A percentile compares a stretch with the other conserved stretches of the same genome.
Conservation (phyloP, 2,797 vertebrate species). For the Phrynocephalus guinanensis region DNA sequence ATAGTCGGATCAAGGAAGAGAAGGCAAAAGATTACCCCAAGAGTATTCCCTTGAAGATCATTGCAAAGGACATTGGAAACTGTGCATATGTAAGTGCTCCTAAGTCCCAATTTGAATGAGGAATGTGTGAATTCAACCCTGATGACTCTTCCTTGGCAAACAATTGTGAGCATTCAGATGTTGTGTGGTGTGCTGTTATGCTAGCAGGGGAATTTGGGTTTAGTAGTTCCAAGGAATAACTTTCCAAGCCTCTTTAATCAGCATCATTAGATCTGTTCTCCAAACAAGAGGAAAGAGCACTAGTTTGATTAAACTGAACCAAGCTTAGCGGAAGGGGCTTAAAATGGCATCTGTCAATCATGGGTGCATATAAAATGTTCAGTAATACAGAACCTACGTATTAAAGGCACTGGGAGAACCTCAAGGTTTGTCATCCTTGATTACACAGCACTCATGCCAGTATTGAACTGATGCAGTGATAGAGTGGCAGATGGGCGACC, state of each 20-base stretch:
- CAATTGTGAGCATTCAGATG: neutral
- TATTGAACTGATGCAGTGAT: conserved; percentile 48
- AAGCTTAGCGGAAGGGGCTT: conserved; percentile 16
- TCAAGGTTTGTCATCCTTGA: conserved; percentile 36
- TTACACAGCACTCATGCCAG: neutral
- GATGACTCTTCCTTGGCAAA: neutral
- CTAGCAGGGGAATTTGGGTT: neutral
- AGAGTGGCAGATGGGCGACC: conserved; percentile 52
- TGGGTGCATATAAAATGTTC: neutral
- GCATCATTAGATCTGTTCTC: neutral
- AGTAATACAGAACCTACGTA: conserved; percentile 34
- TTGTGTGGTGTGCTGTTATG: neutral
- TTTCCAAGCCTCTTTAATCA: neutral
- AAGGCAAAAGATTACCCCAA: conserved; percentile 93
- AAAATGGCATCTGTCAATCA: conserved; percentile 15
- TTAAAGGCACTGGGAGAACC: neutral
- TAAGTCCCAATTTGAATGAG: conserved; percentile 37
- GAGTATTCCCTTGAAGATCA: conserved; percentile 93
- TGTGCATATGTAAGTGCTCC: conserved; percentile 89
- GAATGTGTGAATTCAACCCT: neutral
- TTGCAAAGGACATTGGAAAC: conserved; percentile 91
- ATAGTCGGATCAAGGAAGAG: conserved; percentile 89
- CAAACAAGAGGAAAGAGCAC: neutral
- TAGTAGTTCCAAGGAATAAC: neutral
- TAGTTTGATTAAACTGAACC: conserved; percentile 24